A percentile compares a stretch with the other conserved stretches of the same genome.
phyloP scores from a whole-genome alignment of 2,113 vertebrate genomes.

The Nothoprocta pentlandii region DNA sequence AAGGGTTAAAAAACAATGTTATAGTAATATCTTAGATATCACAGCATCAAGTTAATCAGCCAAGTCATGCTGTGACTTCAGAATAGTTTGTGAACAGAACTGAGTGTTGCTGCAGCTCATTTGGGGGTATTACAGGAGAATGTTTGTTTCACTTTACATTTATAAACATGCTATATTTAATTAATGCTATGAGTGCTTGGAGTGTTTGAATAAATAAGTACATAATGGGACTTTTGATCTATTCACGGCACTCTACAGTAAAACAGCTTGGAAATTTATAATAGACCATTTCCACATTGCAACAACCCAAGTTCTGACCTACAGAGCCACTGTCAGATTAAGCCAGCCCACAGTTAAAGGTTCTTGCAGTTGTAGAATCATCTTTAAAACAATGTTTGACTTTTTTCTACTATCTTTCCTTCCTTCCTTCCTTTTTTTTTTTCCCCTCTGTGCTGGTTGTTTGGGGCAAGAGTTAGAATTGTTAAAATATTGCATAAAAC shows the following conservation, averaged over 20 bases:
- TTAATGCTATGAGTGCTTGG: background rate
- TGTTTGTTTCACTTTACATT: background rate
- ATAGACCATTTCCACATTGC: background rate
- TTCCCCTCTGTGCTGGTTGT: background rate
- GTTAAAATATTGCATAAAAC: background rate
- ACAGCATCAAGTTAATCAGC: background rate
- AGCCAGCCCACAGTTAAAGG: background rate
- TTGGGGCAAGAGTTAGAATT: constrained; percentile 5
- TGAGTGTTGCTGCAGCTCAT: background rate
- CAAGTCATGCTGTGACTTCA: background rate
- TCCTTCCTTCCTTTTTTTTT: background rate
- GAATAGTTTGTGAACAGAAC: constrained; percentile 11
- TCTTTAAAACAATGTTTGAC: background rate
- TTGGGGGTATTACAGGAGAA: constrained; percentile 24
- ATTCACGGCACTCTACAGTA: background rate
- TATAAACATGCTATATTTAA: background rate
- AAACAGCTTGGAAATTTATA: background rate
- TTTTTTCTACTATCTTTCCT: background rate
- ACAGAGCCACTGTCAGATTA: background rate
- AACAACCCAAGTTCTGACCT: background rate
- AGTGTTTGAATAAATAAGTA: background rate
- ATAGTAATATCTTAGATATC: background rate
- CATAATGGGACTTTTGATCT: constrained; percentile 16
- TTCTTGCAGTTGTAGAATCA: background rate
- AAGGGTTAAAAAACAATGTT: background rate